Conservation (phyloP, 2,797 vertebrate species). For the Tolypeutes matacus region DNA sequence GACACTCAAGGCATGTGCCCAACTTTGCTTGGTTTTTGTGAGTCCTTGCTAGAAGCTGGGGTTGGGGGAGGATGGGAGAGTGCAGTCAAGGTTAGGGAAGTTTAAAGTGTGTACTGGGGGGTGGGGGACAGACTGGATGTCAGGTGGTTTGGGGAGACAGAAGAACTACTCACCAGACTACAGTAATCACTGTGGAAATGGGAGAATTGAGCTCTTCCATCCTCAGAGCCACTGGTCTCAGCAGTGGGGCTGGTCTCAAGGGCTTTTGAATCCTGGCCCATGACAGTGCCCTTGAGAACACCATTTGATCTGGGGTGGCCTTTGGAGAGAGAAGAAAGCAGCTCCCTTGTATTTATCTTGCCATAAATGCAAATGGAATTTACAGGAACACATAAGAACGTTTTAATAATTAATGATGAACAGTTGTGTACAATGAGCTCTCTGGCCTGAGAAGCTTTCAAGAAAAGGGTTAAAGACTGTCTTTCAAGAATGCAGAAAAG, state of each 20-base stretch:
- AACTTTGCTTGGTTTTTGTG: neutral
- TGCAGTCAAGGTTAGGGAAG: neutral
- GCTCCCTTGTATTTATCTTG: neutral
- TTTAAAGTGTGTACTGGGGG: neutral
- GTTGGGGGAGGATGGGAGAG: neutral
- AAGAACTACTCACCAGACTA: neutral
- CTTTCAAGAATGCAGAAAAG: neutral
- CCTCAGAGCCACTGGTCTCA: neutral
- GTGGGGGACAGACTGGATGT: neutral
- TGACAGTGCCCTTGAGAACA: neutral
- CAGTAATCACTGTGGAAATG: neutral
- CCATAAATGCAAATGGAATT: neutral
- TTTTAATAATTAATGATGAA: neutral
- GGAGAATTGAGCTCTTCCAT: neutral
- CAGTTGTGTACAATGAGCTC: neutral
- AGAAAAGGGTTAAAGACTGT: neutral
- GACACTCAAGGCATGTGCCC: neutral
- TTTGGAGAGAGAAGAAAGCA: neutral
- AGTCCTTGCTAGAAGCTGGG: neutral
- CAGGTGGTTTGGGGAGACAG: neutral
- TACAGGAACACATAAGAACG: neutral
- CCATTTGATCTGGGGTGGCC: neutral
- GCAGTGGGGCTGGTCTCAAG: neutral
- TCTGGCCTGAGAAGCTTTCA: neutral
- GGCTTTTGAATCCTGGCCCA: neutral